phyloP scores from a whole-genome alignment of 2,797 vertebrate species.

The Lepus townsendii region DNA sequence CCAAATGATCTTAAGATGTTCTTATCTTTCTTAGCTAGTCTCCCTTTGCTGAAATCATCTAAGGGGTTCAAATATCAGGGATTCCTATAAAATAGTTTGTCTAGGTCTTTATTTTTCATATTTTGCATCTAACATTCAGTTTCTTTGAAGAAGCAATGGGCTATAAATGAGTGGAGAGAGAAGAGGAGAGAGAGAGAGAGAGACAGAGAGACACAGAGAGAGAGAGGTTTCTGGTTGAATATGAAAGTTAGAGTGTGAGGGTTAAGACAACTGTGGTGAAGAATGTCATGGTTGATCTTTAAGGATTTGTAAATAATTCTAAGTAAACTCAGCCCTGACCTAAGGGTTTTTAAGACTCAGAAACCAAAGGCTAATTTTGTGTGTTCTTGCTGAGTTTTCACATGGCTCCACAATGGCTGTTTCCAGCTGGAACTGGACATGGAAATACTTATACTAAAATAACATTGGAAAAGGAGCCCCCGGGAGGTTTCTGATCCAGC shows the following conservation, averaged over 20 bases:
- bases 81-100: slow-evolving; percentile 13
- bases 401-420: slow-evolving; percentile 51
- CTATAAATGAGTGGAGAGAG: not conserved
- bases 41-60: slow-evolving; percentile 16
- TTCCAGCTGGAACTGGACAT: slow-evolving; percentile 79
- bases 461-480: slow-evolving; percentile 55
- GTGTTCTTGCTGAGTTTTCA: slow-evolving; percentile 74
- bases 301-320: slow-evolving; percentile 69
- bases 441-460: slow-evolving; percentile 81
- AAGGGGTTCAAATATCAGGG: not conserved
- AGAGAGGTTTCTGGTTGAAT: not conserved
- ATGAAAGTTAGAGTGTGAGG: slow-evolving; percentile 53
- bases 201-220: not conserved
- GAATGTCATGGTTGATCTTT: not conserved
- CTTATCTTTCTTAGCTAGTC: not conserved
- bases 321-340: slow-evolving; percentile 68
- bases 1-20: slow-evolving; percentile 18
- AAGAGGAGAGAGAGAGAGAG: too few relatives aligned
- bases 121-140: slow-evolving; percentile 25
- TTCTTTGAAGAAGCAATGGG: not conserved
- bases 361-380: slow-evolving; percentile 66
- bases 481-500: slow-evolving; percentile 33
- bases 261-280: not conserved
- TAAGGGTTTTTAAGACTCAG: slow-evolving; percentile 71
- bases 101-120: slow-evolving; percentile 6